These are phyloP conservation scores for Oophaga pumilio DNA, from an alignment of 2,113 vertebrate species.

Conservation along the genomic window DNA sequence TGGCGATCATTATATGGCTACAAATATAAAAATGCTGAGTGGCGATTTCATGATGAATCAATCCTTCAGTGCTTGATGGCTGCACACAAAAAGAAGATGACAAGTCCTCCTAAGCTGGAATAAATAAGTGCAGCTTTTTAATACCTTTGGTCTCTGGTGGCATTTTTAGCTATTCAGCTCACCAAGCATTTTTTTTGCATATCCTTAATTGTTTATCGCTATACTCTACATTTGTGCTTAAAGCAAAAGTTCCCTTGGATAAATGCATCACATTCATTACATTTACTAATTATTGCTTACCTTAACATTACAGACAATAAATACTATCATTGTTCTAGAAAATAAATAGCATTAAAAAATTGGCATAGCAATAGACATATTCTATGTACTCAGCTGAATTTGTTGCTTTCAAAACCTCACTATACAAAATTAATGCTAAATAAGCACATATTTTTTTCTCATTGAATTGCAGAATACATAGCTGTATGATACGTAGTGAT, in stretches of 20 bases:
- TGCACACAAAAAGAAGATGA: background rate
- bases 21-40: constrained; percentile 28
- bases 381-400: background rate
- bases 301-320: background rate
- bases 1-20: constrained; percentile 20
- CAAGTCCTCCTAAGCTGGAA: constrained; percentile 28
- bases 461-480: constrained; percentile 30
- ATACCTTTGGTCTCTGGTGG: background rate
- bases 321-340: constrained; percentile 6
- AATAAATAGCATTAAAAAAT: background rate
- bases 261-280: background rate
- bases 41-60: background rate
- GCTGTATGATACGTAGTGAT: background rate
- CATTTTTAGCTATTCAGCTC: background rate
- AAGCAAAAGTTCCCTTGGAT: background rate
- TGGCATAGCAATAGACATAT: background rate
- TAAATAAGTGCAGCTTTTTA: constrained; percentile 1
- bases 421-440: constrained; percentile 29
- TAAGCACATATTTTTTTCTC: constrained; percentile 15
- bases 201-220: constrained; percentile 16
- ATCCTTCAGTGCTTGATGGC: constrained; percentile 11
- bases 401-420: constrained; percentile 24
- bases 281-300: constrained; percentile 4
- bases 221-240: background rate
- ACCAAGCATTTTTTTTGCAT: background rate